Evolutionary conservation across 1,140 invertebrate species (phyloP).

Genomic region (Periplaneta americana): DNA sequence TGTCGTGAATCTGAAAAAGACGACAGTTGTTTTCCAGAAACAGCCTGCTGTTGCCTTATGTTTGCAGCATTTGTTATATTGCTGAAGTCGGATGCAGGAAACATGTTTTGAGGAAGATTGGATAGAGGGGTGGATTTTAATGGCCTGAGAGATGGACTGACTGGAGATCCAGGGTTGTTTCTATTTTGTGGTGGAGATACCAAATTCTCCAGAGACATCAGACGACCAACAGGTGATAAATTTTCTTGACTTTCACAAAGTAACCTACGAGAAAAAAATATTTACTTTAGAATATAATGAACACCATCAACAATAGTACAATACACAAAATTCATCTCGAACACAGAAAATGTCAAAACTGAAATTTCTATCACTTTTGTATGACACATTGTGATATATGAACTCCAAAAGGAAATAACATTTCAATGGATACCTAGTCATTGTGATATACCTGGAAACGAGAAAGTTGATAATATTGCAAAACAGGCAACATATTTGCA

Average conservation of each 20-base stretch:
- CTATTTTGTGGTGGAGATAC: conserved; percentile 27
- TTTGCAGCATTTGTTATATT: not conserved
- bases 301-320: too few species aligned
- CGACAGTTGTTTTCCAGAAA: not conserved
- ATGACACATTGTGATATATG: too few species aligned
- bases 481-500: too few species aligned
- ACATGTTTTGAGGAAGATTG: not conserved
- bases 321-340: too few species aligned
- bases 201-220: conserved; percentile 25
- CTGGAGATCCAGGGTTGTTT: conserved; percentile 13
- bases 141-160: not conserved
- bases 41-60: not conserved
- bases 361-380: too few species aligned
- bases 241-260: conserved; percentile 29
- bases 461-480: too few species aligned
- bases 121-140: not conserved
- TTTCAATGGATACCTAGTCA: too few species aligned
- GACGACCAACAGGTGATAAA: not conserved
- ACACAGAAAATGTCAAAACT: too few species aligned
- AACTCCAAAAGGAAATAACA: too few species aligned
- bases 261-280: conserved; percentile 24
- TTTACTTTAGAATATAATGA: not conserved
- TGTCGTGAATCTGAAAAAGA: not conserved
- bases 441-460: too few species aligned
- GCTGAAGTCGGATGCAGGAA: not conserved